These are phyloP conservation scores for Mallateleia sp. DNA, from an alignment of 2,888 invertebrate species.

Conservation along the genomic window DNA sequence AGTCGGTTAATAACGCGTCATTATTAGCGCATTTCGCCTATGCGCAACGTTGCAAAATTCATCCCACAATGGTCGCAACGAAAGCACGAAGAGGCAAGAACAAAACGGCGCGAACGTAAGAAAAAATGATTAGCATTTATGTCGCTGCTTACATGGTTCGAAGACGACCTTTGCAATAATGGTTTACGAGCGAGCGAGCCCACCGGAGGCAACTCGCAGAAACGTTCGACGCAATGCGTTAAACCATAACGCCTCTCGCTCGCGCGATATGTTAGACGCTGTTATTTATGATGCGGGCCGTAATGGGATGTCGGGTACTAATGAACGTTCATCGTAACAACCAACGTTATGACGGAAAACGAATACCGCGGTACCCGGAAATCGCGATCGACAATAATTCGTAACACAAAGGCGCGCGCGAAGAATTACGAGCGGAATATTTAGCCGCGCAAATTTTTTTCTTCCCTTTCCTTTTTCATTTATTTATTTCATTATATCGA, in stretches of 20 bases:
- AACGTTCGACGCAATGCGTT: slow-evolving; percentile 79
- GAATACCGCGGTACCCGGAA: slow-evolving; percentile 64
- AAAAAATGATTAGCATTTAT: slow-evolving; percentile 62
- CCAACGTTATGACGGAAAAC: slow-evolving; percentile 66
- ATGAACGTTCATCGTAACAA: slow-evolving; percentile 86
- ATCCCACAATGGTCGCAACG: slow-evolving; percentile 40
- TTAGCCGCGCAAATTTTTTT: neutral
- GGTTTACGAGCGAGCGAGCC: slow-evolving; percentile 83
- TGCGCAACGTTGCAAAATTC: slow-evolving; percentile 54
- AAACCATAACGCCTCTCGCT: slow-evolving; percentile 80
- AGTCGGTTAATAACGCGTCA: slow-evolving; percentile 50
- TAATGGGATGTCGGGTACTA: slow-evolving; percentile 88
- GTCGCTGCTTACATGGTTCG: slow-evolving; percentile 61
- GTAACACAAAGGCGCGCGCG: slow-evolving; percentile 36
- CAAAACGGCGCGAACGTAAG: slow-evolving; percentile 1
- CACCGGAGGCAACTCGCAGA: slow-evolving; percentile 71
- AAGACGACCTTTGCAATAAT: slow-evolving; percentile 83
- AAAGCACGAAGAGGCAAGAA: slow-evolving; percentile 18
- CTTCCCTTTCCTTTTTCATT: neutral
- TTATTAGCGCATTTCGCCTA: slow-evolving; percentile 13
- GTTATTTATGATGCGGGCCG: slow-evolving; percentile 86
- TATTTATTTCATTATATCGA: no score
- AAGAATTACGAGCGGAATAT: slow-evolving; percentile 7
- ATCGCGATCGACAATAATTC: slow-evolving; percentile 61
- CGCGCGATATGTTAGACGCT: slow-evolving; percentile 77